Evolutionary conservation across 1,140 invertebrate genomes (phyloP).

Genomic region (Drosophila murphyi): DNA sequence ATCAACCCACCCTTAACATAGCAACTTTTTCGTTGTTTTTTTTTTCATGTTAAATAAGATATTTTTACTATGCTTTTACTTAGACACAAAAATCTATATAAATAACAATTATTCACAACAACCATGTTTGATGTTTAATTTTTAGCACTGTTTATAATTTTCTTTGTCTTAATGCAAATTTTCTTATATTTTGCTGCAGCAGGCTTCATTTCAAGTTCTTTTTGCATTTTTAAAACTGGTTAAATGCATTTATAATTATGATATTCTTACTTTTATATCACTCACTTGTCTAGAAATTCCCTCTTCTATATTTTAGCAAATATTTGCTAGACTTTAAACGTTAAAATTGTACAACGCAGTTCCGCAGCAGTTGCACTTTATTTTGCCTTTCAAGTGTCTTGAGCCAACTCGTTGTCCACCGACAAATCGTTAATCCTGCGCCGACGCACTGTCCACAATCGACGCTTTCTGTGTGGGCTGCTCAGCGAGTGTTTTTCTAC

Average conservation of each 20-base stretch:
- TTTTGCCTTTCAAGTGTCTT: constrained; percentile 60
- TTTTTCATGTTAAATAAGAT: constrained; percentile 33
- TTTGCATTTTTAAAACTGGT: constrained; percentile 1
- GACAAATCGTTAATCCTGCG: constrained; percentile 73
- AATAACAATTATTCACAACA: background rate
- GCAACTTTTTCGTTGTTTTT: background rate
- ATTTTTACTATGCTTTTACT: background rate
- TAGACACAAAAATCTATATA: background rate
- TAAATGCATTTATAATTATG: background rate
- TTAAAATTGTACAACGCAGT: constrained; percentile 55
- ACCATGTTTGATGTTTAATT: background rate
- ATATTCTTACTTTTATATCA: constrained; percentile 3
- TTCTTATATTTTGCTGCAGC: background rate
- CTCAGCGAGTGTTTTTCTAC: constrained; percentile 5
- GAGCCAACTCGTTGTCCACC: constrained; percentile 36
- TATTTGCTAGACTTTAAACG: constrained; percentile 2
- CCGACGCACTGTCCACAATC: constrained; percentile 36
- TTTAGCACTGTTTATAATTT: background rate
- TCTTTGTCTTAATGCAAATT: background rate
- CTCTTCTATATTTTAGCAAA: constrained; percentile 15
- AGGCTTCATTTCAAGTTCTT: background rate
- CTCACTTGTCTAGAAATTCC: background rate
- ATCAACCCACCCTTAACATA: constrained; percentile 56
- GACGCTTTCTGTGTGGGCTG: constrained; percentile 51
- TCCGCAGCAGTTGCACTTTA: constrained; percentile 58